phyloP scores from a whole-genome alignment of 2,797 vertebrate genomes.

The Eulemur coronatus region DNA sequence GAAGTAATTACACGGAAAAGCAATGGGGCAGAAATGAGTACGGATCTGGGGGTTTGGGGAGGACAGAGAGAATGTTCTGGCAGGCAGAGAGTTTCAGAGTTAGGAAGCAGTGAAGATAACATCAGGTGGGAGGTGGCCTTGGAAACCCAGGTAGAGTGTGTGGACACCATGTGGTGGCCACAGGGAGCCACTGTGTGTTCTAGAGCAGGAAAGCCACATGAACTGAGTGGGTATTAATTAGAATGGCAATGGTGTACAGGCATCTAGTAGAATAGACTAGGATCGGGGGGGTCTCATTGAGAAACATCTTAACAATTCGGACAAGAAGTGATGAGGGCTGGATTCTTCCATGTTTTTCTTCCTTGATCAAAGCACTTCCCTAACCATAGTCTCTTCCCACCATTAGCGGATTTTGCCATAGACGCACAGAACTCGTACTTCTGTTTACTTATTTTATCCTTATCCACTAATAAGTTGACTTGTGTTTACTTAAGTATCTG shows the following conservation, averaged over 20 bases:
- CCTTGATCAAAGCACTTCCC: background rate
- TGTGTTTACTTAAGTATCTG: background rate
- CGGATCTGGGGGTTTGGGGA: background rate
- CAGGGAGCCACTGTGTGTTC: background rate
- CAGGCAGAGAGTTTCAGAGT: background rate
- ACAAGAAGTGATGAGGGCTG: background rate
- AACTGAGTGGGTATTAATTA: background rate
- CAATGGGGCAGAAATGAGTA: background rate
- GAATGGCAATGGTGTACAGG: background rate
- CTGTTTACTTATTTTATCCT: background rate
- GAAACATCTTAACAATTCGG: background rate
- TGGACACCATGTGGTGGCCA: background rate
- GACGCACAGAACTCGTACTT: background rate
- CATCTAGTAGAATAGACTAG: background rate
- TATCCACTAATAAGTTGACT: background rate
- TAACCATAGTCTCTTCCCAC: background rate
- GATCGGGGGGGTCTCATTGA: background rate
- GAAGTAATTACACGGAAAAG: background rate
- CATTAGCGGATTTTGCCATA: background rate
- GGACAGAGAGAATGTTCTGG: background rate
- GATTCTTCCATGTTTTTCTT: background rate
- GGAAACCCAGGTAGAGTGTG: background rate
- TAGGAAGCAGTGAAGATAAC: background rate
- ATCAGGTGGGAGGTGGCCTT: background rate
- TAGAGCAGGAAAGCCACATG: too few species aligned